Percentiles rank a stretch among this genome's conserved stretches.
phyloP scores from a whole-genome alignment of 1,140 invertebrate genomes.

The Nasonia vitripennis region DNA sequence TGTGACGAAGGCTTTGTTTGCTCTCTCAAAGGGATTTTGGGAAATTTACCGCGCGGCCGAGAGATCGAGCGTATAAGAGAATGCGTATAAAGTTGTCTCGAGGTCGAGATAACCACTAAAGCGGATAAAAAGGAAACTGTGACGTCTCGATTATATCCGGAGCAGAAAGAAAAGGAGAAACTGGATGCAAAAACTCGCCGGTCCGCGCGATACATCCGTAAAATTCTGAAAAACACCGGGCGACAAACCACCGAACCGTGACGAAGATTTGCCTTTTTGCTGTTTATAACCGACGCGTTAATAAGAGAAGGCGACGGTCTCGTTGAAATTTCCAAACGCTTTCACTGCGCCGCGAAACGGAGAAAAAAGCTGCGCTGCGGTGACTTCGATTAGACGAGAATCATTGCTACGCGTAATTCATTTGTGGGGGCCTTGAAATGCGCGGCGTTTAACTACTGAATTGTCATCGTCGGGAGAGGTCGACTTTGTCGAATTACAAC shows the following conservation, averaged over 20 bases:
- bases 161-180: not conserved
- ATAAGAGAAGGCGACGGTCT: not conserved
- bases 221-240: not conserved
- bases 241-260: not conserved
- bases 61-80: too few species aligned
- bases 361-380: too few species aligned
- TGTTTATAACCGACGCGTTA: not conserved
- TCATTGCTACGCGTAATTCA: not conserved
- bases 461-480: not conserved
- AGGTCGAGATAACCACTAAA: too few species aligned
- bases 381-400: not conserved
- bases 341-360: not conserved
- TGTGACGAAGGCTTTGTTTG: too few species aligned
- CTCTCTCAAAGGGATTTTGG: too few species aligned
- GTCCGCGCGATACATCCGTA: not conserved
- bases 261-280: constrained; percentile 5
- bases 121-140: too few species aligned
- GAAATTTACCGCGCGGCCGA: too few species aligned
- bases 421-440: not conserved
- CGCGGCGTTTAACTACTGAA: too few species aligned
- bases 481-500: not conserved
- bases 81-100: too few species aligned
- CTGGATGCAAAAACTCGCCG: not conserved
- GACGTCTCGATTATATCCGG: not conserved
- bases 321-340: constrained; percentile 24